Conservation (phyloP, 2,797 vertebrate species). For the Coregonus suidteri region DNA sequence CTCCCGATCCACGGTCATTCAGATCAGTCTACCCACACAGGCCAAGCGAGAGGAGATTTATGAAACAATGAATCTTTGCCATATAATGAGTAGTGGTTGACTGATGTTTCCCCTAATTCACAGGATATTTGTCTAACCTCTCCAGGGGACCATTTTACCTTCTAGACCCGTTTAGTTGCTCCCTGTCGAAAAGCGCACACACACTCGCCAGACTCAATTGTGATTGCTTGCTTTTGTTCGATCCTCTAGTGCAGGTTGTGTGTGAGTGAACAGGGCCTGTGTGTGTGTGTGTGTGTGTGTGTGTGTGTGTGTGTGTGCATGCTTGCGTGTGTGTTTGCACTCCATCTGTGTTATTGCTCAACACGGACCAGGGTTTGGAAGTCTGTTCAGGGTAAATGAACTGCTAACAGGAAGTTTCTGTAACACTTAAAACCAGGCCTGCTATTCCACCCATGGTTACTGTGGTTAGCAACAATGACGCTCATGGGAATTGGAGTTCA, state of each 20-base stretch:
- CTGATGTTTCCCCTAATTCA: constrained; percentile 71
- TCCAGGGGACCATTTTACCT: constrained; percentile 7
- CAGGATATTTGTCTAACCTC: constrained; percentile 58
- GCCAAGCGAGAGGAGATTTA: constrained; percentile 50
- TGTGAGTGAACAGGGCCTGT: background rate
- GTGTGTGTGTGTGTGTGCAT: background rate
- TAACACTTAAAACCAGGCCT: constrained; percentile 34
- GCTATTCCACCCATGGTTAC: constrained; percentile 14
- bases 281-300: background rate
- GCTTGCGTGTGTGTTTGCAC: constrained; percentile 7
- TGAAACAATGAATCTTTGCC: constrained; percentile 58
- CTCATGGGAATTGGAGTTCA: constrained; percentile 30
- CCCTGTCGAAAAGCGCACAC: background rate
- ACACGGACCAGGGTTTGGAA: constrained; percentile 36
- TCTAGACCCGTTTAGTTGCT: constrained; percentile 8
- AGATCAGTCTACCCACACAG: constrained; percentile 10
- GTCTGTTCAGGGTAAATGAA: constrained; percentile 21
- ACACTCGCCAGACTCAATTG: constrained; percentile 43
- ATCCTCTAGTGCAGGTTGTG: background rate
- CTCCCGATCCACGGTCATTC: constrained; percentile 38
- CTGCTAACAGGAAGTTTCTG: constrained; percentile 44
- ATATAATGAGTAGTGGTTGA: constrained; percentile 41
- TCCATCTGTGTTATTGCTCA: constrained; percentile 41
- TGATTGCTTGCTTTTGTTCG: constrained; percentile 40
- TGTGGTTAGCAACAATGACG: constrained; percentile 11